phyloP scores from a whole-genome alignment of 2,888 invertebrate species.

The Colletes collaris region DNA sequence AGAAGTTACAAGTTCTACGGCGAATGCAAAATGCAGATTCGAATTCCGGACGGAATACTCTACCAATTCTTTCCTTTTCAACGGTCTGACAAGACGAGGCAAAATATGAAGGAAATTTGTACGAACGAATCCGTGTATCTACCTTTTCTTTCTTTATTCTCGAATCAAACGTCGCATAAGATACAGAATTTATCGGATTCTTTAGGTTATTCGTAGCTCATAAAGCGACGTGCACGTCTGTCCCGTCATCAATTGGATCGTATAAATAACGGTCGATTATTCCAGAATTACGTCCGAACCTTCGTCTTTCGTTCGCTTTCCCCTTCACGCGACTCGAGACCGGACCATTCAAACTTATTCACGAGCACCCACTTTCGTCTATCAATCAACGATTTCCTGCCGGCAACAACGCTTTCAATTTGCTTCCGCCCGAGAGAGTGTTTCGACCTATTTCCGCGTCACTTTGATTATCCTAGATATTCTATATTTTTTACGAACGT shows the following conservation, averaged over 20 bases:
- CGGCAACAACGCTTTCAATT: slow-evolving; percentile 20
- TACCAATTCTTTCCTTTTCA: too few species aligned
- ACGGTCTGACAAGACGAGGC: too few species aligned
- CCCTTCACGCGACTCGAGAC: slow-evolving; percentile 21
- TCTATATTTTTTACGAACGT: too few species aligned
- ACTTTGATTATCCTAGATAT: too few species aligned
- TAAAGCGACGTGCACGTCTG: slow-evolving; percentile 21
- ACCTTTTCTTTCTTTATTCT: not conserved
- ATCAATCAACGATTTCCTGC: slow-evolving; percentile 30
- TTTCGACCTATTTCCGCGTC: not conserved
- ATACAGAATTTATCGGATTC: slow-evolving; percentile 18
- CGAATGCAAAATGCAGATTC: too few species aligned
- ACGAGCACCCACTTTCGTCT: slow-evolving; percentile 19
- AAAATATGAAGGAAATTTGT: not conserved
- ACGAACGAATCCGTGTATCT: not conserved
- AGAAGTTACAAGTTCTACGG: too few species aligned
- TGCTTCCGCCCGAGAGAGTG: slow-evolving; percentile 5
- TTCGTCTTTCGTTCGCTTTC: slow-evolving; percentile 21
- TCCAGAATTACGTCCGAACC: slow-evolving; percentile 27
- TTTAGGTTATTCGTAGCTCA: slow-evolving; percentile 10
- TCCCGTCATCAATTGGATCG: slow-evolving; percentile 44
- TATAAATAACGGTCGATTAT: slow-evolving; percentile 36
- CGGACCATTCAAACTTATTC: slow-evolving; percentile 33
- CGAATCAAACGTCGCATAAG: slow-evolving; percentile 5
- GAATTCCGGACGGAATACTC: too few species aligned